Percentiles rank a stretch among this genome's conserved stretches.
Evolutionary conservation across 1,140 invertebrate genomes (phyloP).

Genomic region (Hylaeus anthracinus): DNA sequence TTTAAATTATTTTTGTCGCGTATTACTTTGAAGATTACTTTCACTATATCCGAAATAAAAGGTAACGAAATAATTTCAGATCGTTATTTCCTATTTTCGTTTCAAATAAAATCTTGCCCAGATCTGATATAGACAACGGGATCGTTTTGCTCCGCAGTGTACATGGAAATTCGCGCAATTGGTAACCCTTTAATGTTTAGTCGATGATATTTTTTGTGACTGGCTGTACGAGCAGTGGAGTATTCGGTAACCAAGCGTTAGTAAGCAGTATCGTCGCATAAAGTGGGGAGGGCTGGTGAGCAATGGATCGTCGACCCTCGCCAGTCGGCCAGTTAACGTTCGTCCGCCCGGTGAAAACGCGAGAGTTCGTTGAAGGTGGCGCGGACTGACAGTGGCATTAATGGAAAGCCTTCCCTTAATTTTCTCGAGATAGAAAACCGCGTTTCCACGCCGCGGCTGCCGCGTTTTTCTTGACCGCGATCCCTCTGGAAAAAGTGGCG

Average conservation of each 20-base stretch:
- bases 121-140: no score
- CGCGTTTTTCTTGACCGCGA: background rate
- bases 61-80: no score
- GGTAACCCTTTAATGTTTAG: background rate
- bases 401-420: slow-evolving; percentile 24
- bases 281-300: slow-evolving; percentile 57
- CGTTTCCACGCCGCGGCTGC: background rate
- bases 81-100: no score
- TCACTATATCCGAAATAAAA: no score
- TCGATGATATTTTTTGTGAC: slow-evolving; percentile 15
- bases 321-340: slow-evolving; percentile 68
- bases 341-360: slow-evolving; percentile 57
- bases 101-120: no score
- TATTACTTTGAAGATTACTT: no score
- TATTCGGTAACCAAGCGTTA: slow-evolving; percentile 52
- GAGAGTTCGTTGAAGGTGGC: slow-evolving; percentile 4
- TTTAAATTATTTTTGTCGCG: no score
- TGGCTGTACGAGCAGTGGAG: slow-evolving; percentile 13
- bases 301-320: slow-evolving; percentile 70
- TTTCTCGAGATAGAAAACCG: slow-evolving; percentile 25
- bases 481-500: background rate
- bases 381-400: slow-evolving; percentile 10
- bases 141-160: no score
- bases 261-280: slow-evolving; percentile 52
- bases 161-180: background rate